These are phyloP conservation scores for Agapornis canus DNA, from an alignment of 2,797 vertebrate species.

Conservation along the genomic window DNA sequence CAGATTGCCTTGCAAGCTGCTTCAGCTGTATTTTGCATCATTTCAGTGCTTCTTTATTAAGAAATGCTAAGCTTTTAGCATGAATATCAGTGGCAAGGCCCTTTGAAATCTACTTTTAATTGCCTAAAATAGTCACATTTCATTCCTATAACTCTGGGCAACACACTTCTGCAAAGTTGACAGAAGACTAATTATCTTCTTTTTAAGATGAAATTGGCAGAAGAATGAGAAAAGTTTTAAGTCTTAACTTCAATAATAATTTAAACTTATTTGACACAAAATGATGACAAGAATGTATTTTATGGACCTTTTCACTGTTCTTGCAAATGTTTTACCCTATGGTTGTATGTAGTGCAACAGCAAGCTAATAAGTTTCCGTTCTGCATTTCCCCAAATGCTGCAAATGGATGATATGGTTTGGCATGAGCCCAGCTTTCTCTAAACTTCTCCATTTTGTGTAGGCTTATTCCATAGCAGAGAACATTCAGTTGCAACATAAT, in stretches of 20 bases:
- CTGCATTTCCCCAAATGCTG: conserved; percentile 55
- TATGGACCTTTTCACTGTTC: conserved; percentile 46
- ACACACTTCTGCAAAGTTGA: neutral
- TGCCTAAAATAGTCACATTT: neutral
- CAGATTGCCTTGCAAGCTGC: conserved; percentile 51
- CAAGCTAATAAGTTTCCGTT: conserved; percentile 57
- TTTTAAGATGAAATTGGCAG: neutral
- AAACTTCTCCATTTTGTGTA: conserved; percentile 70
- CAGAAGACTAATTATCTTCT: neutral
- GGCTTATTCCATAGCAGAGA: conserved; percentile 61
- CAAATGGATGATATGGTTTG: conserved; percentile 68
- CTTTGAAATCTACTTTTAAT: neutral
- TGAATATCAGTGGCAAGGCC: conserved; percentile 42
- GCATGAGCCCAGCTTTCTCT: conserved; percentile 36
- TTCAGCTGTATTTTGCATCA: conserved; percentile 52
- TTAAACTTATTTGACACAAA: neutral
- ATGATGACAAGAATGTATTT: neutral
- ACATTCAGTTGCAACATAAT: conserved; percentile 60
- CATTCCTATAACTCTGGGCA: neutral
- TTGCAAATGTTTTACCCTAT: neutral
- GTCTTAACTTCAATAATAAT: neutral
- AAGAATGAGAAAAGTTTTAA: neutral
- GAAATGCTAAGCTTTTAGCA: conserved; percentile 41
- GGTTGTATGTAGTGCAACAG: neutral
- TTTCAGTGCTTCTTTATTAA: conserved; percentile 46